phyloP scores from a whole-genome alignment of 2,113 vertebrate species.

The Mionectes macconnelli region DNA sequence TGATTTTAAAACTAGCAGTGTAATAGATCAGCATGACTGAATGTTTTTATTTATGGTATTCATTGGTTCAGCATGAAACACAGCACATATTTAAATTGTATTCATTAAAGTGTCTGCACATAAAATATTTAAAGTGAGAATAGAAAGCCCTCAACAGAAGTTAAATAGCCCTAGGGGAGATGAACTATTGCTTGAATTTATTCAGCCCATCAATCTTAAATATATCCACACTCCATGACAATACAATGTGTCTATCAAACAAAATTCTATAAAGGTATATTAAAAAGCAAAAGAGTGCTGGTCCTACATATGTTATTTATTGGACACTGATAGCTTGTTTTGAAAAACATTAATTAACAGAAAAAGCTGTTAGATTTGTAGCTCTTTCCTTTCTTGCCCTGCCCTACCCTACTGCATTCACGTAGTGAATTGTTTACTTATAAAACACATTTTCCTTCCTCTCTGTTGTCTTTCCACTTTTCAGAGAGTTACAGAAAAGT shows the following conservation, averaged over 20 bases:
- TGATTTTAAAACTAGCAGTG: neutral
- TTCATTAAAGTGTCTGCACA: slow-evolving; percentile 1
- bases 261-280: neutral
- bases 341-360: neutral
- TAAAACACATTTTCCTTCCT: neutral
- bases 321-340: neutral
- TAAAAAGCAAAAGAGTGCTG: neutral
- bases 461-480: neutral
- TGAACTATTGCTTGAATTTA: neutral
- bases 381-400: neutral
- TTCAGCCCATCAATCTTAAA: neutral
- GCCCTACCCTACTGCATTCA: neutral
- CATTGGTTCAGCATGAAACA: neutral
- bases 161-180: neutral
- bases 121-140: slow-evolving; percentile 42
- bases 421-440: neutral
- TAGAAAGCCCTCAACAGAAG: neutral
- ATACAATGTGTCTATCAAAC: neutral
- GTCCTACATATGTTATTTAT: neutral
- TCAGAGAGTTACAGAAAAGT: neutral
- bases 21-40: neutral
- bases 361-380: neutral
- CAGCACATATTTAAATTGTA: neutral
- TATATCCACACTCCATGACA: neutral
- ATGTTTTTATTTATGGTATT: neutral